Evolutionary conservation across 2,113 vertebrate species (phyloP).

Genomic region (Meles meles): DNA sequence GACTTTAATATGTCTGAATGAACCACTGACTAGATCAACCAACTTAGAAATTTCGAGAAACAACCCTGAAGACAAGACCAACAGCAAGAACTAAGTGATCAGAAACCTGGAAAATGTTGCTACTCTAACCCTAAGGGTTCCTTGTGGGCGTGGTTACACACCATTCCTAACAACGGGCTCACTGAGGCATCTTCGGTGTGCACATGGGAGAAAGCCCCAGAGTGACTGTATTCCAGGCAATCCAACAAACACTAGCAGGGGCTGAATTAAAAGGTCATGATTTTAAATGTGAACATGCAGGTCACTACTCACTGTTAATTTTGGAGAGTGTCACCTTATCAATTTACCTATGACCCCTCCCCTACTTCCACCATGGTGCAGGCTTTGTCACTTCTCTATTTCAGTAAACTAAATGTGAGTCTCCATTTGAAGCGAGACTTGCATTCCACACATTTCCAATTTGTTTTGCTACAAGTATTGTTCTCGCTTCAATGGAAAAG

Average conservation of each 20-base stretch:
- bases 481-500: background rate
- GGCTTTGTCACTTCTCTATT: too few species aligned
- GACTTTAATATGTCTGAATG: background rate
- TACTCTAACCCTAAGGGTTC: too few species aligned
- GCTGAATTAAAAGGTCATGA: background rate
- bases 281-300: background rate
- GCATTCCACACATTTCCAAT: background rate
- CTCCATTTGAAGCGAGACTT: background rate
- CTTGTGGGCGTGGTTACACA: rapidly evolving
- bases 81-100: background rate
- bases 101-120: background rate
- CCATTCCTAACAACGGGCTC: background rate
- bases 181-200: background rate
- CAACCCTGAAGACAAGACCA: background rate
- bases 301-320: background rate
- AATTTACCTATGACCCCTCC: background rate
- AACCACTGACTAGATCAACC: background rate
- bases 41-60: slow-evolving; percentile 7
- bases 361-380: background rate
- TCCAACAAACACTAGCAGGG: too few species aligned
- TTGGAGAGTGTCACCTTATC: background rate
- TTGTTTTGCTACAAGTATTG: background rate
- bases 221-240: background rate
- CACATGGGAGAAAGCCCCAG: background rate
- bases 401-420: background rate